Percentiles rank a stretch among this genome's conserved stretches.
phyloP scores from a whole-genome alignment of 1,140 invertebrate species.

The Drosophila yakuba region DNA sequence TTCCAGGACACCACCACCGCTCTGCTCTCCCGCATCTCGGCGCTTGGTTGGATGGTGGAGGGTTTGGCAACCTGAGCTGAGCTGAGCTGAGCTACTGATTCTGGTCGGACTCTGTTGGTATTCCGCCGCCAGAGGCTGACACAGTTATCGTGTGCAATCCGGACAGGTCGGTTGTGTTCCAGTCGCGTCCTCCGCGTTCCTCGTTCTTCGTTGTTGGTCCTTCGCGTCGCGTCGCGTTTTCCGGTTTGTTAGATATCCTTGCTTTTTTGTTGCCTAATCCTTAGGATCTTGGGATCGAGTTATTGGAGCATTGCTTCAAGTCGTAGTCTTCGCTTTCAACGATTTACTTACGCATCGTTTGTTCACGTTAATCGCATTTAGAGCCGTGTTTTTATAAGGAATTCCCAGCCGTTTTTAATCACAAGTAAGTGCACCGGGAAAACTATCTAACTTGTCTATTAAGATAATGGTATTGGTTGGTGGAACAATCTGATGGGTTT shows the following conservation, averaged over 20 bases:
- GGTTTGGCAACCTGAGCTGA: conserved; percentile 45
- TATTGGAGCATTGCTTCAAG: conserved; percentile 37
- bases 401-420: conserved; percentile 2
- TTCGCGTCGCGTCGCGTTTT: conserved; percentile 68
- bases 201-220: conserved; percentile 26
- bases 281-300: conserved; percentile 32
- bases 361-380: conserved; percentile 59
- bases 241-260: conserved; percentile 39
- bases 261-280: conserved; percentile 49
- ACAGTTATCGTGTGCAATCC: conserved; percentile 84
- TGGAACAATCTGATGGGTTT: too few relatives aligned
- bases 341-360: conserved; percentile 30
- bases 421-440: conserved; percentile 50
- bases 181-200: neutral
- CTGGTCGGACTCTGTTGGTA: conserved; percentile 49
- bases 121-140: conserved; percentile 73
- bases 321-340: conserved; percentile 23
- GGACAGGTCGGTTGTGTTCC: conserved; percentile 78
- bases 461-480: too few relatives aligned
- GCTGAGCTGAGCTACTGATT: conserved; percentile 13
- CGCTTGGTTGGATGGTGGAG: conserved; percentile 6
- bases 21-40: conserved; percentile 31
- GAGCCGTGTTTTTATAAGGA: conserved; percentile 10
- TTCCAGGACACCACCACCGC: conserved; percentile 21
- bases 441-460: too few relatives aligned